Evolutionary conservation across 2,888 invertebrate genomes (phyloP).

Genomic region (Masnerella sp.): DNA sequence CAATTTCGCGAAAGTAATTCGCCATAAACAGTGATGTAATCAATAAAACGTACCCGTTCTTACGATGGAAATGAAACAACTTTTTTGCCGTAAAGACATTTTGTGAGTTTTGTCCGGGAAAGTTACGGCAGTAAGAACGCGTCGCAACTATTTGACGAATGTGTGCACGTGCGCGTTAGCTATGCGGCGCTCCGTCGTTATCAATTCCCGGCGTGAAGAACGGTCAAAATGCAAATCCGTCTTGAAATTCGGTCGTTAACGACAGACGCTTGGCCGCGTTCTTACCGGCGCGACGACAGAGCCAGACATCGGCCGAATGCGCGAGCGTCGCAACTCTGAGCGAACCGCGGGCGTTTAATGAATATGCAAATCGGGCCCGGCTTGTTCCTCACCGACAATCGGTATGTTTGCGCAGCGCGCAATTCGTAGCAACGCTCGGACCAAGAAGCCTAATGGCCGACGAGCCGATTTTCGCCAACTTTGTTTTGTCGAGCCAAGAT

Average conservation of each 20-base stretch:
- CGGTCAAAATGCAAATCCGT: slow-evolving; percentile 74
- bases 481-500: slow-evolving; percentile 33
- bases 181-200: slow-evolving; percentile 65
- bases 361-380: slow-evolving; percentile 73
- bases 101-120: background rate
- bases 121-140: slow-evolving; percentile 26
- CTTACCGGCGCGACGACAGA: slow-evolving; percentile 59
- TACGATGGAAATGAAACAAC: too few species aligned
- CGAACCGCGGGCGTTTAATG: slow-evolving; percentile 70
- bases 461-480: slow-evolving; percentile 16
- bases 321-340: slow-evolving; percentile 25
- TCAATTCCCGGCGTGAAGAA: slow-evolving; percentile 68
- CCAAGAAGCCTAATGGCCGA: slow-evolving; percentile 27
- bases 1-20: too few species aligned
- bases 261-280: slow-evolving; percentile 62
- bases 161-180: slow-evolving; percentile 47
- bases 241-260: slow-evolving; percentile 74
- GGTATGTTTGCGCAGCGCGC: slow-evolving; percentile 46
- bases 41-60: too few species aligned
- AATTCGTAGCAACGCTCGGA: slow-evolving; percentile 34
- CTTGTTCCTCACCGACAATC: slow-evolving; percentile 65
- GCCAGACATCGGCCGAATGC: slow-evolving; percentile 54
- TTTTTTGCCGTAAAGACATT: slow-evolving; percentile 17
- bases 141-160: slow-evolving; percentile 34
- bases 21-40: background rate